Base-by-base conservation (phyloP, 1,140 invertebrate genomes). In the Bombus fervidus region DNA sequence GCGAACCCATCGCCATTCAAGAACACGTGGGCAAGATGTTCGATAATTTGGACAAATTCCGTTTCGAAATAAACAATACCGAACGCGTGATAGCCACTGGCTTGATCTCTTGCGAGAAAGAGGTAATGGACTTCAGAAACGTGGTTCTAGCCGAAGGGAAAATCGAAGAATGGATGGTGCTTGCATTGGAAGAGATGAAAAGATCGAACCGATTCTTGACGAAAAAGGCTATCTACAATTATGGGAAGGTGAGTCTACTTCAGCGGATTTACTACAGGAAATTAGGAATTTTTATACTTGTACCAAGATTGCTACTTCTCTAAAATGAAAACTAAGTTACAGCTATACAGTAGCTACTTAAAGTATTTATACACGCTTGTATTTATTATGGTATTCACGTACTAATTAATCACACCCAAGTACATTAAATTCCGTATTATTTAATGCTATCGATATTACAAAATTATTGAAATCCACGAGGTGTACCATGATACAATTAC, bases 1-100 rank as follows among this genome's bases (percentile, higher is more conserved):
- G 96, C 89, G 96, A 98, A 84, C 96, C 97, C 34, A 95, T 95
- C 75, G 97, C 97, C 92, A 97, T 99, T 28, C 98, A 99, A 94
- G 97, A 98, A 91, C 98, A 99, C 91, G 98, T 99, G 96, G 98
- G 98, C 72, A 99, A 99, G 96, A 98, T 99, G 98, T 99, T 98
- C 95, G 98, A 99, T 93, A 98, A 99, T 93, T 97, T 99, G 25
- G 96, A 97, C 90, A 96, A 96, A 72, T 95, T 99, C 80, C 95
- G 96, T 77, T 95, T 98, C 83, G 95, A 94, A 53, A 94, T 96
- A 47, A 96, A 97, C 89, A 96, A 95, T 80, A 96, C 96, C 9
- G 96, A 97, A 78, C 95, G 96, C 66, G 96, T 96, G 3, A 93
- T 97, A 34, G 97, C 97, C 2, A 96, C 96, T 37, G 98, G 97